Evolutionary conservation across 1,140 invertebrate genomes (phyloP).

Genomic region (Phymastichus coffea): DNA sequence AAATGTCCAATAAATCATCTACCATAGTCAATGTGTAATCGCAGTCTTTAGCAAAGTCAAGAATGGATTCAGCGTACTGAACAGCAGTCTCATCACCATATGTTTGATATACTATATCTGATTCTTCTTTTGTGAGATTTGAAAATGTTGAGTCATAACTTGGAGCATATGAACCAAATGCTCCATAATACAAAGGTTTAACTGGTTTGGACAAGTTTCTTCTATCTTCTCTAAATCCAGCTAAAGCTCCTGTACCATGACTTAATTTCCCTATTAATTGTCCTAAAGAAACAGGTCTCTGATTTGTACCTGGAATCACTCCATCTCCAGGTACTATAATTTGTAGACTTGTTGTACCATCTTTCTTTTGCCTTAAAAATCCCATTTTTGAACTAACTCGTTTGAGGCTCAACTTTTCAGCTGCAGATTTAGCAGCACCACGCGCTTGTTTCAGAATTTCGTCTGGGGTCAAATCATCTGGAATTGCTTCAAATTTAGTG

Average conservation of each 20-base stretch:
- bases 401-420: slow-evolving; percentile 64
- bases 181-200: slow-evolving; percentile 90
- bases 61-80: slow-evolving; percentile 83
- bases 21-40: slow-evolving; percentile 82
- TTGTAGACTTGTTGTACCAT: slow-evolving; percentile 86
- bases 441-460: slow-evolving; percentile 75
- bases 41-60: slow-evolving; percentile 81
- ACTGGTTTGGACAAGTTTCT: slow-evolving; percentile 86
- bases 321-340: slow-evolving; percentile 81
- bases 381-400: slow-evolving; percentile 72
- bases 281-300: slow-evolving; percentile 81
- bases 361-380: slow-evolving; percentile 75
- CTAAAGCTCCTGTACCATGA: slow-evolving; percentile 72
- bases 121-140: slow-evolving; percentile 90
- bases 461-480: slow-evolving; percentile 77
- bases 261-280: slow-evolving; percentile 78
- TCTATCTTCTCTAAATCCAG: slow-evolving; percentile 82
- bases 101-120: slow-evolving; percentile 86
- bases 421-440: slow-evolving; percentile 66
- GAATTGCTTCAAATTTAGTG: slow-evolving; percentile 75
- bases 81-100: slow-evolving; percentile 88
- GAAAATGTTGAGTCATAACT: slow-evolving; percentile 94
- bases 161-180: slow-evolving; percentile 94
- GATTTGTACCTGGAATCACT: slow-evolving; percentile 67
- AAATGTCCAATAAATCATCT: slow-evolving; percentile 78